Evolutionary conservation across 2,888 invertebrate species (phyloP).

Genomic region (Lapara coniferarum): DNA sequence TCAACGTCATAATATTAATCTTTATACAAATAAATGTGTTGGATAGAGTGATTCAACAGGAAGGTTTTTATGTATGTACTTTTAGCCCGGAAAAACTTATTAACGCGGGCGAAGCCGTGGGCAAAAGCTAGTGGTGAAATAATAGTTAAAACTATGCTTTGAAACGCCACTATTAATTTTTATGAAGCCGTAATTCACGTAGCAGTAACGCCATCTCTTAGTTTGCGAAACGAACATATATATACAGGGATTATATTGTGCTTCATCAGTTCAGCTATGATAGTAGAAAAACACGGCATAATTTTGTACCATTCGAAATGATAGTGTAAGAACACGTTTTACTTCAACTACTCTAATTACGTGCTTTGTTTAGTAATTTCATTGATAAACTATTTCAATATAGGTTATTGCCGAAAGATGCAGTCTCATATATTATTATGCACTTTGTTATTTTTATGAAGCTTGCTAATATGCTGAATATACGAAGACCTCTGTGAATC

Average conservation of each 20-base stretch:
- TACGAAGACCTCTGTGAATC: neutral
- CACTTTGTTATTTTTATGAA: neutral
- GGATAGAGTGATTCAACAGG: too few relatives aligned
- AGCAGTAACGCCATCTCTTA: too few relatives aligned
- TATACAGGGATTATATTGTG: slow-evolving; percentile 6
- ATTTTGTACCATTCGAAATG: neutral
- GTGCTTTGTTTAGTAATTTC: slow-evolving; percentile 5
- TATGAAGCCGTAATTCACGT: too few relatives aligned
- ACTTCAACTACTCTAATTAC: neutral
- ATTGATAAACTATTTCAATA: slow-evolving; percentile 12
- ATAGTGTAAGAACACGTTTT: slow-evolving; percentile 10
- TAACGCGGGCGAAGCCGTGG: too few relatives aligned
- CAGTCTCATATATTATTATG: neutral
- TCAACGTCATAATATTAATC: too few relatives aligned
- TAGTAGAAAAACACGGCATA: neutral
- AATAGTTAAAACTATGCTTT: too few relatives aligned
- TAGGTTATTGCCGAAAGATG: slow-evolving; percentile 1
- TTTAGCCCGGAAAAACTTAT: too few relatives aligned
- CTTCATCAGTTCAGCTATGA: neutral
- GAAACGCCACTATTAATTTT: too few relatives aligned
- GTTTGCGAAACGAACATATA: neutral
- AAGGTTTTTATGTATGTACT: too few relatives aligned
- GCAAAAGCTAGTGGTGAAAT: too few relatives aligned
- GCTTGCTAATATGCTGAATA: too few relatives aligned
- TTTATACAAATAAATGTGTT: too few relatives aligned